These are phyloP conservation scores for Parasteatoda lunata DNA, from an alignment of 2,888 invertebrate genomes.

Conservation along the genomic window DNA sequence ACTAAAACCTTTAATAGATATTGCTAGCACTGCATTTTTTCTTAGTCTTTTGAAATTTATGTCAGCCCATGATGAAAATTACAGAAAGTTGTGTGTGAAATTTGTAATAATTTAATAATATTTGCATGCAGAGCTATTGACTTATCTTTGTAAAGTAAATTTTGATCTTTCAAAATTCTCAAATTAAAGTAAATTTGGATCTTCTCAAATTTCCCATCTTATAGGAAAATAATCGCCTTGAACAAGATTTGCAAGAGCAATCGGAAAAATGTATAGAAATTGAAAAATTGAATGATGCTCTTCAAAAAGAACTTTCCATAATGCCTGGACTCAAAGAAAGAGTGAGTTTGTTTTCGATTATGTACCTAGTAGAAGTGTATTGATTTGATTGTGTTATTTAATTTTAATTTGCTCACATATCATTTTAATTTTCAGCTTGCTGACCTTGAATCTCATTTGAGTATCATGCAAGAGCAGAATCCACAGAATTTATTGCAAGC, in stretches of 20 bases:
- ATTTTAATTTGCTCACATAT: background rate
- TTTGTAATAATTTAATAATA: too few relatives aligned
- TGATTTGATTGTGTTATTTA: background rate
- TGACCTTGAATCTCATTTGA: constrained; percentile 73
- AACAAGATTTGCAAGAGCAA: constrained; percentile 79
- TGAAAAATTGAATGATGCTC: constrained; percentile 72
- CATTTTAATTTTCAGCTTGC: constrained; percentile 71
- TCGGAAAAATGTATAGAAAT: constrained; percentile 79
- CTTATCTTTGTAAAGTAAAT: too few relatives aligned
- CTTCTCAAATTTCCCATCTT: constrained; percentile 69
- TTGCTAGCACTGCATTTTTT: too few relatives aligned
- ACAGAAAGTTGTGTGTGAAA: too few relatives aligned
- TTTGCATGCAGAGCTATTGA: too few relatives aligned
- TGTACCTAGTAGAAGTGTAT: background rate
- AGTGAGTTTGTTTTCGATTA: constrained; percentile 24
- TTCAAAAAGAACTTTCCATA: constrained; percentile 73
- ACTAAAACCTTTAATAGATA: too few relatives aligned
- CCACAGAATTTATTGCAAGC: constrained; percentile 79
- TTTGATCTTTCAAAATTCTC: too few relatives aligned
- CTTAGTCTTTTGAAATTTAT: too few relatives aligned
- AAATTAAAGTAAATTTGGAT: too few relatives aligned
- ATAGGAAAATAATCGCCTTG: constrained; percentile 80
- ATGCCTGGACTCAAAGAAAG: constrained; percentile 56
- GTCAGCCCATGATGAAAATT: too few relatives aligned
- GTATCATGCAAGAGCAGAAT: constrained; percentile 72